Base-by-base conservation (phyloP, 2,888 invertebrate species). In the Yponomeuta evonymella region DNA sequence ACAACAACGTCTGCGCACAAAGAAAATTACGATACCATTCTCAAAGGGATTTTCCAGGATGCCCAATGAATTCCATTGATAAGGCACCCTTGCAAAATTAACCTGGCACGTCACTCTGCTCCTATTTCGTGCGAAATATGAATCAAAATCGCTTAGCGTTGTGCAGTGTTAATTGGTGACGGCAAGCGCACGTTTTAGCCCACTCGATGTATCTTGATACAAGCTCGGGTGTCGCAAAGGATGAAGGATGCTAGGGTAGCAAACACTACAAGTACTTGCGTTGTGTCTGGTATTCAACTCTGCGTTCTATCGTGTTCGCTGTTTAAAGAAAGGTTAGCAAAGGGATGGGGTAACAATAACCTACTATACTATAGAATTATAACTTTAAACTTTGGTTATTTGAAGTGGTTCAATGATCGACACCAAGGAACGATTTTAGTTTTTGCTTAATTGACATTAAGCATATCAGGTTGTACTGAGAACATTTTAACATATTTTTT, bases 41-140 rank as follows among this genome's bases (percentile, higher is more conserved):
- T 23, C 68, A 48, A 62, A 70, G 36, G 68, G 63, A 68, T 70
- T 70, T 70, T 63, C 43, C 63, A 36, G 33, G 62, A 43, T 70
- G 70, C 63, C 33, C 70, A 63, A 70, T 70, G 70, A 70, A 70
- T 70, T 70, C 11, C 23, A 30, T 69, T 70, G 70, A 70, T 70
- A 70, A 63, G 33, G 36, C 63, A 23, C 30, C 70, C 63, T 62
- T 63, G 51, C 51, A 58, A 58, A 12, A 12, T 65, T 29, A 29
- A 8, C 11, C 33, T 29, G n/a, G 65, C 65, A 65, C 5, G 29
- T 11, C 11, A 12, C 29, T 10, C 12, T 12, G 33, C 33, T 30
- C 65, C 10, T 65, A 29, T 65, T 48, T 23, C 36, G 36, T 67
- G 6, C 30, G 15, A 12, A 9, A n/a, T 67, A 67, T 15, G 15